Percentiles rank a stretch among this genome's conserved stretches.
Conservation (phyloP, 2,113 vertebrate genomes). For the Chlamydotis undulata region DNA sequence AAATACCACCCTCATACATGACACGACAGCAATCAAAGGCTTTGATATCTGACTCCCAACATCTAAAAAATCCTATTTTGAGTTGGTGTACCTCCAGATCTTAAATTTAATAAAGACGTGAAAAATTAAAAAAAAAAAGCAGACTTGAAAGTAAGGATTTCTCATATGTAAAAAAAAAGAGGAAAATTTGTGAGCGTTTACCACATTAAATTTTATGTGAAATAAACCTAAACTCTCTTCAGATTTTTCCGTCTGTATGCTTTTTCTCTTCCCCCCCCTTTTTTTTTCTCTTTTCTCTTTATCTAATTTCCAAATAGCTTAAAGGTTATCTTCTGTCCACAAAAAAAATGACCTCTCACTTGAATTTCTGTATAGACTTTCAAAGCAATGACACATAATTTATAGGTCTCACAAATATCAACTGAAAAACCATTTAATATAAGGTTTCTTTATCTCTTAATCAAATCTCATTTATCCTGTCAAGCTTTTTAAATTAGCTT, state of each 20-base stretch:
- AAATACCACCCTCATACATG: neutral
- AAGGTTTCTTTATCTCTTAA: neutral
- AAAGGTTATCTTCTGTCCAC: neutral
- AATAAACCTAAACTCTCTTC: neutral
- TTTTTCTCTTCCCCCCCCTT: neutral
- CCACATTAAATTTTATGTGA: neutral
- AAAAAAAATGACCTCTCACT: neutral
- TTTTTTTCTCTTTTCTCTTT: neutral
- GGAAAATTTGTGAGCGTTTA: neutral
- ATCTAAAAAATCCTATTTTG: neutral
- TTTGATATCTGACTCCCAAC: neutral
- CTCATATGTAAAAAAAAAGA: neutral
- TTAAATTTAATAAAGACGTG: neutral
- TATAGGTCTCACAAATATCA: neutral
- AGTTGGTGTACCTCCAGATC: neutral
- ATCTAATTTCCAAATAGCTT: neutral
- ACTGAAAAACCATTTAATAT: neutral
- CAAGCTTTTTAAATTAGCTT: neutral
- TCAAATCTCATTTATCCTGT: neutral
- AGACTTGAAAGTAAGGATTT: neutral
- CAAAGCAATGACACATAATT: neutral
- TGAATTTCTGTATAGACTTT: neutral
- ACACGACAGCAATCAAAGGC: neutral
- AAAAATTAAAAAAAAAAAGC: neutral
- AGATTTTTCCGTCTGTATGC: neutral